Percentiles rank a stretch among this genome's conserved stretches.
Evolutionary conservation across 2,113 vertebrate species (phyloP).

Genomic region (Heterocephalus glaber): DNA sequence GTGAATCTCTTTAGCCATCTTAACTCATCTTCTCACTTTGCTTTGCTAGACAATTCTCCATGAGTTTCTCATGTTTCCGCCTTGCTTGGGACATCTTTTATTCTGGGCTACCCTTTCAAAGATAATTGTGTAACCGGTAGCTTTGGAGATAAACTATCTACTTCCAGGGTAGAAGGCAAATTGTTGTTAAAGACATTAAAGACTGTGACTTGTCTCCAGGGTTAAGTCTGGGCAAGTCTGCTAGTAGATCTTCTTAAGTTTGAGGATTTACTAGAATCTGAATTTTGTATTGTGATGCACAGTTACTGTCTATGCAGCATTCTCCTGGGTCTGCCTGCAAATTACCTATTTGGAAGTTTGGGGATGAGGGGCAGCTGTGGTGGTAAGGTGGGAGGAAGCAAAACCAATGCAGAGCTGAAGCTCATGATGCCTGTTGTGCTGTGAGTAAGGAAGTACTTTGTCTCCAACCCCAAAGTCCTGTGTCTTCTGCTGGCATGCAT

Average conservation of each 20-base stretch:
- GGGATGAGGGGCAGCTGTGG: neutral
- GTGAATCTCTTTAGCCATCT: neutral
- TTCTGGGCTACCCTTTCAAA: neutral
- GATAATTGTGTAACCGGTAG: neutral
- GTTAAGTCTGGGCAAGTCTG: neutral
- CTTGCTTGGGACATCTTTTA: neutral
- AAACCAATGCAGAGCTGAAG: neutral
- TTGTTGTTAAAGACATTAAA: neutral
- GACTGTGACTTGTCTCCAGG: neutral
- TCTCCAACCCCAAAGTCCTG: neutral
- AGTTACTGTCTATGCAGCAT: neutral
- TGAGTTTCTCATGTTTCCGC: neutral
- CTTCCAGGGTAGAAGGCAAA: neutral
- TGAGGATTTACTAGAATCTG: neutral
- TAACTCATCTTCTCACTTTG: neutral
- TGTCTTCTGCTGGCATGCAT: neutral
- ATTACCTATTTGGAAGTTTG: neutral
- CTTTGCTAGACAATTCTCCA: neutral
- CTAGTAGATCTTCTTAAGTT: neutral
- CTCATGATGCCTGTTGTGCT: neutral
- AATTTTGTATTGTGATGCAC: neutral
- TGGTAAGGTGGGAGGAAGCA: neutral
- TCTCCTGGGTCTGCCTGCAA: neutral
- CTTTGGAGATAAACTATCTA: neutral
- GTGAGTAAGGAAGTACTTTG: neutral